Base-by-base conservation (phyloP, 2,797 vertebrate species). In the Petrocephalus schoutedeni region DNA sequence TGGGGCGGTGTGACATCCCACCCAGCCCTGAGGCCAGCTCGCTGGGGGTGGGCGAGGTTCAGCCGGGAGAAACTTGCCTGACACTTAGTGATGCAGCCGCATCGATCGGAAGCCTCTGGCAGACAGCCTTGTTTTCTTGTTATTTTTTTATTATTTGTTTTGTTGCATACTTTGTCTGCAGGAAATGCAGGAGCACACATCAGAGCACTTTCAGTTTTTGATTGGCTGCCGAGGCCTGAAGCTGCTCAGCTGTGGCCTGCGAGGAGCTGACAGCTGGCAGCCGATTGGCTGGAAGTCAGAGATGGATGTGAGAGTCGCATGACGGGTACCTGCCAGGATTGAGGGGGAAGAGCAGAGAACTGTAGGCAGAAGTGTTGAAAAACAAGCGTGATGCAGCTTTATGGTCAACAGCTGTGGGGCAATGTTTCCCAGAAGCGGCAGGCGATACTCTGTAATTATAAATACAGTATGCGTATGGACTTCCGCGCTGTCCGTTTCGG, bases 281-380 rank as follows among this genome's bases (percentile, higher is more conserved):
- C 74, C 6, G 74, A 77, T 45, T 49, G 74, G 41, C 19, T 77
- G 12, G 2, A 77, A 77, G 74, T 45, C 36, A 77, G 36, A n/a
- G 74, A 41, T 77, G 74, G 74, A 49, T 77, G 74, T 77, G 36
- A 77, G 71, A 77, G 41, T 77, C 74, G 2, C 41, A n/a, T 77
- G 74, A 71, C 28, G 28, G 64, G 12, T 71, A 71, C 64, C 32
- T 71, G 64, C 64, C 64, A 71, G 64, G 64, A 77, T 77, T 32
- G 71, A 77, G 74, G 36, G 36, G 74, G 74, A 49, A 49, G 74
- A 77, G 74, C 16, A 77, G 53, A 85, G 21, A 85, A 9, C 45
- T 53, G 80, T 83, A 54, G 80, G 80, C 80, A 83, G 51, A 51
- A 53, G 80, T 54, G 51, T 51, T 21, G 77, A 83, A 83, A 83